A percentile compares a stretch with the other conserved stretches of the same genome.
Evolutionary conservation across 2,888 invertebrate species (phyloP).

Genomic region (Nesidiocoris tenuis): DNA sequence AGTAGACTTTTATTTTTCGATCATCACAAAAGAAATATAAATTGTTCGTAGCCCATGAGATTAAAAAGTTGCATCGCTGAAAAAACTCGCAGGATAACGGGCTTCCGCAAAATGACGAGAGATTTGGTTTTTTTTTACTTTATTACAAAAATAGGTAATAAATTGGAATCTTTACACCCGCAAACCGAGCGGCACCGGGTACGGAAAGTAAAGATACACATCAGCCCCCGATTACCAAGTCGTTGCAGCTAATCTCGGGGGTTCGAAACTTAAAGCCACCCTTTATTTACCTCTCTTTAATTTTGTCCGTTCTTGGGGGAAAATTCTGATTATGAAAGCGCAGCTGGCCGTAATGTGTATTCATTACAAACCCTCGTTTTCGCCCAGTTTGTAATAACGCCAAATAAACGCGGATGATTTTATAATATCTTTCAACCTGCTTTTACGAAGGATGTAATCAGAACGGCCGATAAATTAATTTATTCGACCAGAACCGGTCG

Average conservation of each 20-base stretch:
- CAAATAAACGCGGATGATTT: conserved; percentile 22
- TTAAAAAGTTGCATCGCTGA: no score
- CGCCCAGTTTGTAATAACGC: conserved; percentile 9
- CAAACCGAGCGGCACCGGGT: no score
- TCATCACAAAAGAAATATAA: no score
- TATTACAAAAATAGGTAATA: no score
- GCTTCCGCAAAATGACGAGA: no score
- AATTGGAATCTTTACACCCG: no score
- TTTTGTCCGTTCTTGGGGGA: conserved; percentile 9
- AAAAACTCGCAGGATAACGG: no score
- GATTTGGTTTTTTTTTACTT: no score
- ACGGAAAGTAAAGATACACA: no score
- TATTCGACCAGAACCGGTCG: background rate
- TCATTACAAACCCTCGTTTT: background rate
- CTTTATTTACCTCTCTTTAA: conserved; percentile 6
- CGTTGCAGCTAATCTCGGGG: background rate
- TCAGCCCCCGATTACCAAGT: background rate
- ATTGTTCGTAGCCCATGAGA: no score
- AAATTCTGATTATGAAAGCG: conserved; percentile 25
- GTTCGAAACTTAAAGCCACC: conserved; percentile 7
- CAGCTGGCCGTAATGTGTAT: conserved; percentile 26
- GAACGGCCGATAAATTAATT: background rate
- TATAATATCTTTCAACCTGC: conserved; percentile 16
- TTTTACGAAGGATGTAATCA: background rate
- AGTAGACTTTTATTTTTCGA: no score